Evolutionary conservation across 2,888 invertebrate genomes (phyloP), one percentile per base, ranked within the genome.

Genomic region (Protula sp.): DNA sequence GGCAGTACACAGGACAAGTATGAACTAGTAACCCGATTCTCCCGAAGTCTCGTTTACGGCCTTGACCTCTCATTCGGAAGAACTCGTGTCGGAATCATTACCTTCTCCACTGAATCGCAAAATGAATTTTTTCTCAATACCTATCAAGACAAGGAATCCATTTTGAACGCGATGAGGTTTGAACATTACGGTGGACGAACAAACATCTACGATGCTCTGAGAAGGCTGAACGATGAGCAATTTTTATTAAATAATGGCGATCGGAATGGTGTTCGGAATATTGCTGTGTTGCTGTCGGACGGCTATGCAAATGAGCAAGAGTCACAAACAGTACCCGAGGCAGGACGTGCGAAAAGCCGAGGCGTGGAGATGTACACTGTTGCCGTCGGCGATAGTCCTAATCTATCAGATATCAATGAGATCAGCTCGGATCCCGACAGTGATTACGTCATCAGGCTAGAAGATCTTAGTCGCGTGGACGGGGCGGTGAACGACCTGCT

Each of bases 381-480:
- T 3, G 65, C 64, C 4, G 45, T 64, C 3, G 65, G 67, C 2
- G 55, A 58, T 2, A 55, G 30, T 29, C 55, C 60, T 5, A 61
- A 64, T 48, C 31, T 59, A 53, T 53, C 62, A 14, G 76, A 76
- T 55, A 60, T 76, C 55, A 73, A 72, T 53, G 70, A 65, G 3
- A 72, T 76, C 24, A 74, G 75, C 26, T 69, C 70, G 1, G 70
- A 73, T 57, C 77, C 77, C 1, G 72, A 72, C 47, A 66, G 57
- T 48, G 63, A 67, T 0, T 72, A 75, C 60, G 73, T 75, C 3
- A 67, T 63, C 55, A 28, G 53, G 4, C 27, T 60, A 24, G 19
- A 51, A 24, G 51, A 47, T 30, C 2, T 58, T 14, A 30, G n/a
- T 2, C 54, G 58, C 2, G 61, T 61, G 9, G 29, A 52, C 48